These are phyloP conservation scores for Helogale parvula DNA, from an alignment of 2,113 vertebrate species.

Conservation along the genomic window DNA sequence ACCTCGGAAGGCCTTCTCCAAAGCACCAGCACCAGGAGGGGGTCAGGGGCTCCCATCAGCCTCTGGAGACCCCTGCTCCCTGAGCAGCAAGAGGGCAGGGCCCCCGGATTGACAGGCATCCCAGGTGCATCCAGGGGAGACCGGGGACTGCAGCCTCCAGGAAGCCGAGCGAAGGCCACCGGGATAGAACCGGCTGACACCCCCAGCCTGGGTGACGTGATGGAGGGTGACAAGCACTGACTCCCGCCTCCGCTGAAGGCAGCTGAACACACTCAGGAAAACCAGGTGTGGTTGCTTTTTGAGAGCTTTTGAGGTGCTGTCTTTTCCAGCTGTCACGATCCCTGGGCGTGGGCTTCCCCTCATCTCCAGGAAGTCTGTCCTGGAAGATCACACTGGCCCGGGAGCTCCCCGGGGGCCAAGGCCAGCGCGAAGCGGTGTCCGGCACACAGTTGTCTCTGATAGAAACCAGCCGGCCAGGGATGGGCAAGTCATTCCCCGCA, in stretches of 20 bases:
- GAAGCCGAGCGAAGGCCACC: not conserved
- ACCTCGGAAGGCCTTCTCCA: not conserved
- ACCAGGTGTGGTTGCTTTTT: fast-evolving
- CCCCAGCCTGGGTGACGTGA: fast-evolving
- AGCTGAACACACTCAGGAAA: no score
- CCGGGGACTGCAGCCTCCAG: not conserved
- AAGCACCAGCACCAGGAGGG: not conserved
- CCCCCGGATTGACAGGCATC: fast-evolving
- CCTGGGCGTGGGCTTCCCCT: not conserved
- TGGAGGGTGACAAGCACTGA: not conserved
- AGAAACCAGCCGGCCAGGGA: not conserved
- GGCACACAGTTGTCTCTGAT: no score
- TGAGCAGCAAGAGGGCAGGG: not conserved
- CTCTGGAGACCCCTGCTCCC: not conserved
- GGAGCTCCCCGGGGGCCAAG: not conserved
- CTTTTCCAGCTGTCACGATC: not conserved
- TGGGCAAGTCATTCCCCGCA: not conserved
- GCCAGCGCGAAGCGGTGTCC: not conserved
- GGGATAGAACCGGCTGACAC: not conserved
- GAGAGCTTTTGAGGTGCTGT: not conserved
- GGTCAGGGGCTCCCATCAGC: no score
- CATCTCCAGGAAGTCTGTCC: not conserved
- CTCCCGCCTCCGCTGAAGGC: not conserved
- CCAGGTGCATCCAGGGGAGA: not conserved
- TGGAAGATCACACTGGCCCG: not conserved